These are phyloP conservation scores for Brachyhypopomus gauderio DNA, from an alignment of 2,113 vertebrate species.

Conservation along the genomic window DNA sequence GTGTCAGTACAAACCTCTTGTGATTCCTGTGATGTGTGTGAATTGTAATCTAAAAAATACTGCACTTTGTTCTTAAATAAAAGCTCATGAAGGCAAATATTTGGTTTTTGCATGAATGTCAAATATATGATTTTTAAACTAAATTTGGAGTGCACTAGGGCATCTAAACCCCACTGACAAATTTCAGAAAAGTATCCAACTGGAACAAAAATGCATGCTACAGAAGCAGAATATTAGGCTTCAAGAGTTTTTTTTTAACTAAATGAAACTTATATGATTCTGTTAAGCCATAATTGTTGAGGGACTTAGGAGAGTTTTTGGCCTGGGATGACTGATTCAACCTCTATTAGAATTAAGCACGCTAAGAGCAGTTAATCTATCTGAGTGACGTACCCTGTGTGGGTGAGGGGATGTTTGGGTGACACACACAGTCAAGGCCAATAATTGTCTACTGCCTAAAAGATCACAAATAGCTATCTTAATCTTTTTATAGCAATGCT, in stretches of 20 bases:
- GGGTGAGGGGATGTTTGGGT: constrained; percentile 7
- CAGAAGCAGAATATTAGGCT: background rate
- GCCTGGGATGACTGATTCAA: constrained; percentile 36
- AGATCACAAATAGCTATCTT: background rate
- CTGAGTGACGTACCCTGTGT: constrained; percentile 12
- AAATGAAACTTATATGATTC: constrained; percentile 11
- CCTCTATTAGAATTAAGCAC: constrained; percentile 33
- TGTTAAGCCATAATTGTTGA: constrained; percentile 28
- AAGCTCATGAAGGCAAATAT: no score
- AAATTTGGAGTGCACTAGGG: background rate
- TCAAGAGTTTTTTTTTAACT: background rate
- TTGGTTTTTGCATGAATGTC: no score
- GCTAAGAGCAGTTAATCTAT: constrained; percentile 14
- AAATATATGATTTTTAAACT: background rate
- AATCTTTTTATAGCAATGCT: background rate
- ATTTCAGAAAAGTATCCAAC: background rate
- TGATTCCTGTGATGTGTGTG: no score
- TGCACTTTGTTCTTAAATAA: no score
- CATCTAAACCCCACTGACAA: background rate
- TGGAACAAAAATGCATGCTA: background rate
- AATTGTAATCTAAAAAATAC: no score
- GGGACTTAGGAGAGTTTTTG: constrained; percentile 25
- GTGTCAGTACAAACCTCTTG: no score
- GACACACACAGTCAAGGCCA: constrained; percentile 3
- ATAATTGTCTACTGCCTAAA: constrained; percentile 17